These are phyloP conservation scores for Tachuris rubrigastra DNA, from an alignment of 2,113 vertebrate genomes.

Conservation along the genomic window DNA sequence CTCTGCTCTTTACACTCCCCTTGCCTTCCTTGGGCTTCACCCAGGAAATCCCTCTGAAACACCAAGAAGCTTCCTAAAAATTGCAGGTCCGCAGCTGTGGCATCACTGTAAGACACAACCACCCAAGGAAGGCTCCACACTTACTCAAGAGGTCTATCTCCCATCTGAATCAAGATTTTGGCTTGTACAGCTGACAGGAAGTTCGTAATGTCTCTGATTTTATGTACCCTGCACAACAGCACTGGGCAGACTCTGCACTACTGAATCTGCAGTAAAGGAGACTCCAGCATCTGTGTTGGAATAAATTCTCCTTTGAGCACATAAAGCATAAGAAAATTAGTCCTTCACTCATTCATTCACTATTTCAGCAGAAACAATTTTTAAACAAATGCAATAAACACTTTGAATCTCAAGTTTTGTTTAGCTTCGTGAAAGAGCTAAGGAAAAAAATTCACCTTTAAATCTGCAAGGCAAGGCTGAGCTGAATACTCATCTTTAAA, in stretches of 20 bases:
- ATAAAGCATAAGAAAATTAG: background rate
- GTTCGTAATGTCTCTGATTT: background rate
- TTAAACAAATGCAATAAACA: background rate
- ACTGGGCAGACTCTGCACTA: background rate
- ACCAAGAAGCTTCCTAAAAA: background rate
- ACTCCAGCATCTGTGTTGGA: background rate
- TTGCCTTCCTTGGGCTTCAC: background rate
- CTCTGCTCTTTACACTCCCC: background rate
- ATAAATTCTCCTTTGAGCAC: background rate
- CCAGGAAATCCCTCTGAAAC: background rate
- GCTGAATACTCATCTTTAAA: background rate
- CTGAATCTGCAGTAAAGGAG: background rate
- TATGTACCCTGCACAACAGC: background rate
- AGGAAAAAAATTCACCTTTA: background rate
- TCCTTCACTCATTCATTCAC: background rate
- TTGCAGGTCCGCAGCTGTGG: background rate
- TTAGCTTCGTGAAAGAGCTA: background rate
- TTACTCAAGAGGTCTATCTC: background rate
- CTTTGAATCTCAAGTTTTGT: background rate
- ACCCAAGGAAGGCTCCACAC: background rate
- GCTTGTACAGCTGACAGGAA: background rate
- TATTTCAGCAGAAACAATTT: background rate
- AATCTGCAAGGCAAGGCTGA: background rate
- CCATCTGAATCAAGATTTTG: background rate
- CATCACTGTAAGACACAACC: background rate